These are phyloP conservation scores for Mionectes olivaceus DNA, from an alignment of 2,797 vertebrate species.

Conservation along the genomic window DNA sequence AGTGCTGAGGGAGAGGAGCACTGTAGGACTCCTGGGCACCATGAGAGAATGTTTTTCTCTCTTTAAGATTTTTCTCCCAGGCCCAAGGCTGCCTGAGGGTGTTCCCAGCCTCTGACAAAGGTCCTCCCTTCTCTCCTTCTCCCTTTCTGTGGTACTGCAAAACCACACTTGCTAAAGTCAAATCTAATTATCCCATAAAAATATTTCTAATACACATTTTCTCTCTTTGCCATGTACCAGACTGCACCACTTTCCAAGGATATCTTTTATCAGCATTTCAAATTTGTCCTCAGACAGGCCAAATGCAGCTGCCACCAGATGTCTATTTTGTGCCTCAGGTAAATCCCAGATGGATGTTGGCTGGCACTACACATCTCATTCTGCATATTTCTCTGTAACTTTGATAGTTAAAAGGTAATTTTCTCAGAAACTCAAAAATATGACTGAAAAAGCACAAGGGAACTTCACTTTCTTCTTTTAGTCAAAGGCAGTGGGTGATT, in stretches of 20 bases:
- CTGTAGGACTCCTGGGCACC: neutral
- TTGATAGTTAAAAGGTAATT: neutral
- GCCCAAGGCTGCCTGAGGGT: neutral
- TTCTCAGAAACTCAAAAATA: neutral
- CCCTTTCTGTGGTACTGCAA: neutral
- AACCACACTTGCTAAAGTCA: neutral
- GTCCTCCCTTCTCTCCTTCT: neutral
- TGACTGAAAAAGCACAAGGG: neutral
- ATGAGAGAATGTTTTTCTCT: neutral
- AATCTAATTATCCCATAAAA: neutral
- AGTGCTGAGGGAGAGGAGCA: neutral
- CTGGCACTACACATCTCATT: neutral
- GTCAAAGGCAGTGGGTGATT: neutral
- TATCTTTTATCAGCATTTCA: neutral
- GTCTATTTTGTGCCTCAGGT: rapidly evolving
- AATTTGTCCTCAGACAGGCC: neutral
- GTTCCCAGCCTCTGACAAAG: neutral
- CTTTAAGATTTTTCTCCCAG: neutral
- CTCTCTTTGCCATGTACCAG: neutral
- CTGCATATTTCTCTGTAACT: neutral
- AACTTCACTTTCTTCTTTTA: neutral
- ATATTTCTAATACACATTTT: neutral
- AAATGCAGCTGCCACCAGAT: neutral
- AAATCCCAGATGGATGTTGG: neutral
- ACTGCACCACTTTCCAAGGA: neutral